Percentiles rank a stretch among this genome's conserved stretches.
Conservation (phyloP, 2,113 vertebrate genomes). For the Bettongia penicillata region DNA sequence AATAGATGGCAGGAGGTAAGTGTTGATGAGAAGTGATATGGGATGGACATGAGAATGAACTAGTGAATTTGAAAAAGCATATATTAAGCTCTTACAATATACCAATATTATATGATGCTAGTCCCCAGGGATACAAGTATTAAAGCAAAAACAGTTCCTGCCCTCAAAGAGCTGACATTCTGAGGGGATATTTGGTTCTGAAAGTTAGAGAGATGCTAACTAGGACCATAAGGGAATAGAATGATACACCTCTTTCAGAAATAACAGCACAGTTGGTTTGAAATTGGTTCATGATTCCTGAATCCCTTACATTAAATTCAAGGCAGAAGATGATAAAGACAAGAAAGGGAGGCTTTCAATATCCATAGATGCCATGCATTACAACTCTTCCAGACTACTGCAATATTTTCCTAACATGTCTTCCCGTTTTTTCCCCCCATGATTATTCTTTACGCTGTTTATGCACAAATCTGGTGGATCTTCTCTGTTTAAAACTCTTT, state of each 20-base stretch:
- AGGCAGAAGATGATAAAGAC: background rate
- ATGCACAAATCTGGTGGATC: background rate
- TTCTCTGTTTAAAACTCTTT: background rate
- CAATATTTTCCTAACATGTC: background rate
- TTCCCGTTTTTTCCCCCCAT: background rate
- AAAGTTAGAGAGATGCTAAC: background rate
- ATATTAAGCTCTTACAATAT: background rate
- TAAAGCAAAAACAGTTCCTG: background rate
- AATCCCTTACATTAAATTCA: background rate
- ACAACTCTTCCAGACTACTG: background rate
- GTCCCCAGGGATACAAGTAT: background rate
- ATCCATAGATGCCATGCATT: background rate
- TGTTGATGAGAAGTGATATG: background rate
- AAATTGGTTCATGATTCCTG: background rate
- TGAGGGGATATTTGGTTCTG: background rate
- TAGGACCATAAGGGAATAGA: background rate
- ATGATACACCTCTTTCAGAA: background rate
- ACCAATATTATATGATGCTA: background rate
- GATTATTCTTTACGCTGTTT: background rate
- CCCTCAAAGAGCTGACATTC: background rate
- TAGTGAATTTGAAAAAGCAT: background rate
- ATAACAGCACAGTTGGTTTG: background rate
- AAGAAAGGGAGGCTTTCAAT: background rate
- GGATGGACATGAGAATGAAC: background rate
- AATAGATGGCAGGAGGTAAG: background rate